Evolutionary conservation across 2,113 vertebrate species (phyloP).

Genomic region (Hystrix cristata): DNA sequence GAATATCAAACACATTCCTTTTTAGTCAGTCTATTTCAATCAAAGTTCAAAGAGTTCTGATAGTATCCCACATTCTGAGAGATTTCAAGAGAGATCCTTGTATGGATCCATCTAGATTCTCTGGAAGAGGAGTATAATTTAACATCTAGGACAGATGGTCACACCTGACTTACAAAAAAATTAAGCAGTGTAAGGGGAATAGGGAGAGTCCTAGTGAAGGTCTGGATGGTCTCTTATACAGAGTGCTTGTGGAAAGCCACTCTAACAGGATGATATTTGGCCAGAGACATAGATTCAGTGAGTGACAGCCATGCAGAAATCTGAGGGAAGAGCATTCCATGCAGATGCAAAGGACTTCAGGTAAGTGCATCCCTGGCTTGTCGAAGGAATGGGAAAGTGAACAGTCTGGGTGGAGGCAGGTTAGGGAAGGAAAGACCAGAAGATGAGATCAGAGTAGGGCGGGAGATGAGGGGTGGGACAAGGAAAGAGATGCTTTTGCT

Average conservation of each 20-base stretch:
- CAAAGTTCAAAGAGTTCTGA: slow-evolving; percentile 20
- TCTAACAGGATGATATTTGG: background rate
- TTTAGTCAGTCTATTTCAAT: background rate
- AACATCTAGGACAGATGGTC: background rate
- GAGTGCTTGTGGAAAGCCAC: background rate
- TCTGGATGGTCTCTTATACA: background rate
- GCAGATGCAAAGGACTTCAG: background rate
- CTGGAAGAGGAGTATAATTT: background rate
- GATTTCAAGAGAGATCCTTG: background rate
- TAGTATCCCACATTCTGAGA: background rate
- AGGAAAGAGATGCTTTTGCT: background rate
- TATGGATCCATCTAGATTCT: slow-evolving; percentile 32
- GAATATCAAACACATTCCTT: slow-evolving; percentile 60
- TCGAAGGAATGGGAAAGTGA: background rate
- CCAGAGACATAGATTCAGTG: background rate
- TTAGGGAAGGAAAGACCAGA: background rate
- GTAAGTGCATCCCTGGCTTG: background rate
- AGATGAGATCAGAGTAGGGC: background rate
- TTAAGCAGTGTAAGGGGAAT: background rate
- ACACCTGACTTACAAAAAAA: background rate
- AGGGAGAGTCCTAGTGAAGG: background rate
- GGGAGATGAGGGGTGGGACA: background rate
- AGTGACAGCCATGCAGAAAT: background rate
- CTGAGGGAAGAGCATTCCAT: background rate
- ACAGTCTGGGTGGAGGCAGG: background rate